Conservation (phyloP, 2,888 invertebrate species). For the Tribolium freemani region DNA sequence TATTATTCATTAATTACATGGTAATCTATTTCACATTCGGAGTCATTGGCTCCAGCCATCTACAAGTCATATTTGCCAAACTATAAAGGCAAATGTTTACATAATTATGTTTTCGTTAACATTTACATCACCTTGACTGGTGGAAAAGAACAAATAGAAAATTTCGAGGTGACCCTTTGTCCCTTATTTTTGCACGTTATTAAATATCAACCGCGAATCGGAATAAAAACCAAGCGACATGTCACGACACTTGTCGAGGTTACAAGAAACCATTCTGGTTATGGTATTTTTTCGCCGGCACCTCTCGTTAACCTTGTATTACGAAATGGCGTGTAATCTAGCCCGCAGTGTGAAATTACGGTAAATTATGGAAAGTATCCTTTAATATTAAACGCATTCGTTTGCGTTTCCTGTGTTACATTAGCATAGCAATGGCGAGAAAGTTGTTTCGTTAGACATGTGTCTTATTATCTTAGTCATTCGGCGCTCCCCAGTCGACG, state of each 20-base stretch:
- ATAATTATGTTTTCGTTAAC: slow-evolving; percentile 24
- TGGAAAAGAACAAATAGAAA: slow-evolving; percentile 1
- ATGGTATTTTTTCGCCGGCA: slow-evolving; percentile 19
- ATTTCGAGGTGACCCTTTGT: neutral
- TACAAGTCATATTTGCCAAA: neutral
- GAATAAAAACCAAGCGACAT: slow-evolving; percentile 18
- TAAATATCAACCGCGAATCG: neutral
- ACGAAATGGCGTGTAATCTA: slow-evolving; percentile 40
- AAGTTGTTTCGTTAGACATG: slow-evolving; percentile 40
- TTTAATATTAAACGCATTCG: slow-evolving; percentile 39
- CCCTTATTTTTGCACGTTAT: neutral
- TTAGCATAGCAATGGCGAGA: slow-evolving; percentile 43
- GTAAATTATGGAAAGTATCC: slow-evolving; percentile 44
- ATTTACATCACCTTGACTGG: slow-evolving; percentile 17
- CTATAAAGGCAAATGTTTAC: neutral
- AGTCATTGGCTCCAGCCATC: slow-evolving; percentile 14
- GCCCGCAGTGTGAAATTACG: slow-evolving; percentile 43
- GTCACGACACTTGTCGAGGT: slow-evolving; percentile 23
- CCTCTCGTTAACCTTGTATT: slow-evolving; percentile 43
- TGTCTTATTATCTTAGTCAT: slow-evolving; percentile 33
- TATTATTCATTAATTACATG: slow-evolving; percentile 14
- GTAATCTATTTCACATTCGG: slow-evolving; percentile 3
- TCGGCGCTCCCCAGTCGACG: slow-evolving; percentile 52
- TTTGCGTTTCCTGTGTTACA: slow-evolving; percentile 46
- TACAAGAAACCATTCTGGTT: slow-evolving; percentile 23